A percentile compares a stretch with the other conserved stretches of the same genome.
These are phyloP conservation scores for Eumerus sabulonum DNA, from an alignment of 2,888 invertebrate species.

Conservation along the genomic window DNA sequence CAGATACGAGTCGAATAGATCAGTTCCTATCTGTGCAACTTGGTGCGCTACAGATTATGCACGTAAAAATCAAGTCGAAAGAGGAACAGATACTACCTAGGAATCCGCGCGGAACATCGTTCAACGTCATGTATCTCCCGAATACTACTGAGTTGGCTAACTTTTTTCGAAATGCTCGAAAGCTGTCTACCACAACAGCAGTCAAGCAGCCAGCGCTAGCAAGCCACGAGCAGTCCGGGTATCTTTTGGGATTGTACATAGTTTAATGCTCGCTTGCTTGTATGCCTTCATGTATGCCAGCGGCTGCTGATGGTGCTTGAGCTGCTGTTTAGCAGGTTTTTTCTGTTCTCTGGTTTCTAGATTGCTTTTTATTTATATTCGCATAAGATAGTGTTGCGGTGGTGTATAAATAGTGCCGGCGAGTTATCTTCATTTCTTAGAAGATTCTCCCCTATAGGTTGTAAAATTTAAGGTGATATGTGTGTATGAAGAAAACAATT, in stretches of 20 bases:
- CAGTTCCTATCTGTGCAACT: too few relatives aligned
- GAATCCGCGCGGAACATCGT: slow-evolving; percentile 48
- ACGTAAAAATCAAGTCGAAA: too few relatives aligned
- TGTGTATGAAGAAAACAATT: neutral
- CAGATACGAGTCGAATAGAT: too few relatives aligned
- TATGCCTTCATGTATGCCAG: neutral
- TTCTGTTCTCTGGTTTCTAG: too few relatives aligned
- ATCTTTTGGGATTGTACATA: too few relatives aligned
- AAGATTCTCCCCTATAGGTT: too few relatives aligned
- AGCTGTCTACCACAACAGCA: slow-evolving; percentile 31
- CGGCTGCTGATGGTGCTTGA: slow-evolving; percentile 4
- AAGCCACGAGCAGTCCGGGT: too few relatives aligned
- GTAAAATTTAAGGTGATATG: neutral
- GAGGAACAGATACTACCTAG: neutral
- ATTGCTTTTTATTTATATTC: slow-evolving; percentile 15
- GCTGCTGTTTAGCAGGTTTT: slow-evolving; percentile 32
- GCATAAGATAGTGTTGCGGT: slow-evolving; percentile 44
- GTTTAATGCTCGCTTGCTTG: slow-evolving; percentile 24
- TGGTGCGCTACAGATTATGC: too few relatives aligned
- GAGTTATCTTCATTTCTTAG: neutral
- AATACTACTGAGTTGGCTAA: slow-evolving; percentile 49
- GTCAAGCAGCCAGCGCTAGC: neutral
- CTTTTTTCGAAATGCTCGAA: slow-evolving; percentile 37
- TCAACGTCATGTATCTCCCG: slow-evolving; percentile 61
- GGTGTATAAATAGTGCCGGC: slow-evolving; percentile 5